Conservation (phyloP, 2,797 vertebrate genomes). For the Tolypeutes matacus region DNA sequence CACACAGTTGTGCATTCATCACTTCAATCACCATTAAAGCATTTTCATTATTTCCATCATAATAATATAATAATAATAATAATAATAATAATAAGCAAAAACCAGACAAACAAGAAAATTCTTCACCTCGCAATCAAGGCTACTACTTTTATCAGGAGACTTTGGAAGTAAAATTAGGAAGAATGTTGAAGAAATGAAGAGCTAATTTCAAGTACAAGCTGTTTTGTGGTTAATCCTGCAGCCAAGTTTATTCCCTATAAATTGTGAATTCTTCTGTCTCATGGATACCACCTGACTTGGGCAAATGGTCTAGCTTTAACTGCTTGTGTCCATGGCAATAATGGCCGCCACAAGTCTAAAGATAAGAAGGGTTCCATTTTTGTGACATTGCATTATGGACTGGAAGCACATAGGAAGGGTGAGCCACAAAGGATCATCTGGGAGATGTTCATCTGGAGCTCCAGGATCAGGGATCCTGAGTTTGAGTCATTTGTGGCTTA, state of each 20-base stretch:
- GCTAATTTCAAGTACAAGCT: slow-evolving; percentile 16
- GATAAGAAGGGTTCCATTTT: not conserved
- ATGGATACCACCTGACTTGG: not conserved
- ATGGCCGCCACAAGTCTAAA: not conserved
- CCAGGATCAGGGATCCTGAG: not conserved
- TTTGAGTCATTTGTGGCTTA: slow-evolving; percentile 35
- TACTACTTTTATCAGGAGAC: not conserved
- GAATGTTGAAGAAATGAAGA: not conserved
- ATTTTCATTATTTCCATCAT: no score
- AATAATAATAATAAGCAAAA: no score
- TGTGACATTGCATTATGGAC: not conserved
- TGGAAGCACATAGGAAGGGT: not conserved
- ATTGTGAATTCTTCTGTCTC: not conserved
- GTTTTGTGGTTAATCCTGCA: not conserved
- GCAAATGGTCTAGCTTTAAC: not conserved
- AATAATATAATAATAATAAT: no score
- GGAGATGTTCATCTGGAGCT: not conserved
- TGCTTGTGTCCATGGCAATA: not conserved
- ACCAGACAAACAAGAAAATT: no score
- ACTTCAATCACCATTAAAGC: no score
- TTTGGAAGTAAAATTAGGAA: not conserved
- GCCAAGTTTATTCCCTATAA: not conserved
- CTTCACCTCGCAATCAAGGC: no score
- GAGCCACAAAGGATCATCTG: not conserved
- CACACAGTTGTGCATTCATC: no score